Evolutionary conservation across 2,888 invertebrate genomes (phyloP).

Genomic region (Aporophyla nigra): DNA sequence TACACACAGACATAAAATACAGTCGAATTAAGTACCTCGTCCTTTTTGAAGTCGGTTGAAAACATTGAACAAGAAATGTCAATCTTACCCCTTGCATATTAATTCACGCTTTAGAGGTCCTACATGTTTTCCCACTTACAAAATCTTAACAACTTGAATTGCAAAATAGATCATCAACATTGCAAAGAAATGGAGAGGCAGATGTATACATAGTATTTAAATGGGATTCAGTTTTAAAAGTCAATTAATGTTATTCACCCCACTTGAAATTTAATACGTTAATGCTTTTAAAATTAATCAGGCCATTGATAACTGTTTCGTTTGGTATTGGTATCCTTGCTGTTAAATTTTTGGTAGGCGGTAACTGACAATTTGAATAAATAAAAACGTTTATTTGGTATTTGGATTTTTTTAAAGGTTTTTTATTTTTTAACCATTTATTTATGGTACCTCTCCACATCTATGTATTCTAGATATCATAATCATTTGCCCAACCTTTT

Average conservation of each 20-base stretch:
- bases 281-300: slow-evolving; percentile 65
- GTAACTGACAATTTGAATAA: neutral
- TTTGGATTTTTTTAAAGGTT: no score
- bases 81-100: slow-evolving; percentile 3
- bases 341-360: neutral
- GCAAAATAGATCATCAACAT: neutral
- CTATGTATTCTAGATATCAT: no score
- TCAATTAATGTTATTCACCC: slow-evolving; percentile 67
- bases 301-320: slow-evolving; percentile 22
- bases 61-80: neutral
- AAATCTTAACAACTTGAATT: slow-evolving; percentile 5
- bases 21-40: no score
- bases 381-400: neutral
- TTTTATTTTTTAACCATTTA: no score
- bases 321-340: slow-evolving; percentile 9
- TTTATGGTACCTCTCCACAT: no score
- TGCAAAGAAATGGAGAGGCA: neutral
- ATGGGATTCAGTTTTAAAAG: slow-evolving; percentile 49
- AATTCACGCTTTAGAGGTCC: neutral
- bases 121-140: neutral
- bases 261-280: slow-evolving; percentile 63
- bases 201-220: neutral
- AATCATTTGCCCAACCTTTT: no score
- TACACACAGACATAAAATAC: no score
- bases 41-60: neutral